phyloP scores from a whole-genome alignment of 2,888 invertebrate species.

The Callyntrura sp. region DNA sequence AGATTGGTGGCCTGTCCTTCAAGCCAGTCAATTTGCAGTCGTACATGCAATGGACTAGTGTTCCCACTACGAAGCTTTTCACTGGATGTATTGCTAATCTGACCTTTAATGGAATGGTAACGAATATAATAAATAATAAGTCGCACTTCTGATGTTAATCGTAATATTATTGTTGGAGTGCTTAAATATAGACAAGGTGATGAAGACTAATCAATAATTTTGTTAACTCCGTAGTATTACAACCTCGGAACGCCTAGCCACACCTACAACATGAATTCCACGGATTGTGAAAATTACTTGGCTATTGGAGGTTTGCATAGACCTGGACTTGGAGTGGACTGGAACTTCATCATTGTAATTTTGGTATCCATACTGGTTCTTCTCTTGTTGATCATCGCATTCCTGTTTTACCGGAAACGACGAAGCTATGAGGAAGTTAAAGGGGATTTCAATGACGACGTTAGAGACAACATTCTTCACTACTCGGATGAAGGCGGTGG shows the following conservation, averaged over 20 bases:
- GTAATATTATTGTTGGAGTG: too few species aligned
- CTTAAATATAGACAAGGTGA: too few species aligned
- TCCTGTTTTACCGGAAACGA: constrained; percentile 93
- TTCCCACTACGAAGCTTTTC: constrained; percentile 91
- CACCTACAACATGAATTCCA: constrained; percentile 89
- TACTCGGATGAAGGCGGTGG: constrained; percentile 99
- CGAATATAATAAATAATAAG: too few species aligned
- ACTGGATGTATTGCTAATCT: constrained; percentile 96
- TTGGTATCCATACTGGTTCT: constrained; percentile 94
- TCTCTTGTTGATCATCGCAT: constrained; percentile 93
- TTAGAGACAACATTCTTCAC: constrained; percentile 98
- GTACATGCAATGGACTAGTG: constrained; percentile 78
- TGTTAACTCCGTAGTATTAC: constrained; percentile 89
- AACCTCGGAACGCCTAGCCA: constrained; percentile 93
- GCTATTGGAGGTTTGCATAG: constrained; percentile 87
- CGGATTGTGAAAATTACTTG: constrained; percentile 87
- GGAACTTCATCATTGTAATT: constrained; percentile 95
- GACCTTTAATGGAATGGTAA: constrained; percentile 92
- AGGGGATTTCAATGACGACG: constrained; percentile 96
- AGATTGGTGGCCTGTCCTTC: constrained; percentile 87
- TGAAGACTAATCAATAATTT: too few species aligned
- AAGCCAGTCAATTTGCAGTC: constrained; percentile 75
- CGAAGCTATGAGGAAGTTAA: constrained; percentile 93
- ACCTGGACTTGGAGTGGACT: constrained; percentile 93
- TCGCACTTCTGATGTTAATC: too few species aligned